These are phyloP conservation scores for Paratrypauchen microcephalus DNA, from an alignment of 2,797 vertebrate genomes.

Conservation along the genomic window DNA sequence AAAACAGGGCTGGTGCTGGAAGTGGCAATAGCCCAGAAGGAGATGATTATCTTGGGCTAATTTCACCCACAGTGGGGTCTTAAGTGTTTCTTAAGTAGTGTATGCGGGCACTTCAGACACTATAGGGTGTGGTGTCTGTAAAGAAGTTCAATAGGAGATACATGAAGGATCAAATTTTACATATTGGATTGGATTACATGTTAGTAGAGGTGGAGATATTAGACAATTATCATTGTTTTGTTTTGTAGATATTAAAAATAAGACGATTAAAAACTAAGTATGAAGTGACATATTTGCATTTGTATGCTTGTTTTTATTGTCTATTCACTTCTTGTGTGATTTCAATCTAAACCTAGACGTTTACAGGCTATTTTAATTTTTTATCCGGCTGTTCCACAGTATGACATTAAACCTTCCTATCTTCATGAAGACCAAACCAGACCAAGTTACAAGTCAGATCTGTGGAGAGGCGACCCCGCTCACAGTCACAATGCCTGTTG, in stretches of 20 bases:
- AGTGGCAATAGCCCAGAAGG: conserved; percentile 49
- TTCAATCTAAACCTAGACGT: no score
- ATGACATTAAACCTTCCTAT: no score
- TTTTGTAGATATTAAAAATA: neutral
- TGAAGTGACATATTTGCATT: no score
- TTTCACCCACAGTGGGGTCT: conserved; percentile 48
- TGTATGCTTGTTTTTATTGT: no score
- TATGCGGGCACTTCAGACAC: conserved; percentile 35
- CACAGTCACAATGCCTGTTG: no score
- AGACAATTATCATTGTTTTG: neutral
- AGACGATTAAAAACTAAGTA: no score
- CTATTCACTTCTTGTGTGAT: no score
- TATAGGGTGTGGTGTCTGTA: conserved; percentile 26
- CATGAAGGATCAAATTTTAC: conserved; percentile 10
- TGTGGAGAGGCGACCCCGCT: no score
- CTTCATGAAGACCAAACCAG: no score
- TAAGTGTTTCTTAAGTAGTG: conserved; percentile 47
- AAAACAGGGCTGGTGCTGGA: conserved; percentile 49
- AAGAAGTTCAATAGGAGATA: conserved; percentile 31
- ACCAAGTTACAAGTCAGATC: no score
- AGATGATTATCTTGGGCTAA: conserved; percentile 67
- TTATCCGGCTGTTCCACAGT: no score
- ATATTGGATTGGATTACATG: neutral
- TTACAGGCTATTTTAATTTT: no score
- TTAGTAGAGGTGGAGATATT: neutral